A percentile compares a stretch with the other conserved stretches of the same genome.
phyloP scores from a whole-genome alignment of 2,113 vertebrate species.

The Rhipidura dahli region DNA sequence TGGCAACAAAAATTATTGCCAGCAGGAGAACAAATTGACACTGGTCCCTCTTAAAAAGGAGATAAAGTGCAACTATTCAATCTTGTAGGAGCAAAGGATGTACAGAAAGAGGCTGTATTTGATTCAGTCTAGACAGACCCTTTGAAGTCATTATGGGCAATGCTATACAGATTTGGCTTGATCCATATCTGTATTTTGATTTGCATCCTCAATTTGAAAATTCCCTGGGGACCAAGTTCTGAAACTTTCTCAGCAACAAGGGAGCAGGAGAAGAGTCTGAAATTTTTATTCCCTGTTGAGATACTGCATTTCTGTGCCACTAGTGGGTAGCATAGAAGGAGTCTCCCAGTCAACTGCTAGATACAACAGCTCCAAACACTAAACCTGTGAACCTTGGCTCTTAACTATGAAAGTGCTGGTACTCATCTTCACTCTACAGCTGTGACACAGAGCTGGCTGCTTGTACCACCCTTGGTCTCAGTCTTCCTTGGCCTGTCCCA shows the following conservation, averaged over 20 bases:
- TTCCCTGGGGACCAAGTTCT: background rate
- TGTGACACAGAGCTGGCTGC: background rate
- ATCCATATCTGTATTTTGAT: background rate
- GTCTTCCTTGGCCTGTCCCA: background rate
- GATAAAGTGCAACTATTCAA: background rate
- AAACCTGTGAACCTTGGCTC: background rate
- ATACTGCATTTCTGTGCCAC: background rate
- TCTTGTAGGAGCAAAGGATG: background rate
- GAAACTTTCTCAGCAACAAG: background rate
- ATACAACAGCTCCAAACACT: background rate
- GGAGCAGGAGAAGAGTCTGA: background rate
- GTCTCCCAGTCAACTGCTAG: background rate
- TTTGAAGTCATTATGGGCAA: background rate
- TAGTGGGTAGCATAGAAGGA: background rate
- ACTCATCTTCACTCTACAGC: background rate
- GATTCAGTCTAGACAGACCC: background rate
- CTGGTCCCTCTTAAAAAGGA: background rate
- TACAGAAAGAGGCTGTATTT: background rate
- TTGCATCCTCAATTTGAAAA: background rate
- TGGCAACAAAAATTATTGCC: background rate
- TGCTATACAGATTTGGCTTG: background rate
- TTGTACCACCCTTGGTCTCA: background rate
- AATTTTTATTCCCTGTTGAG: background rate
- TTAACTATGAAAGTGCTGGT: background rate
- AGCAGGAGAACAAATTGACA: background rate